These are phyloP conservation scores for Ladona fulva DNA, from an alignment of 1,140 invertebrate genomes.

Conservation along the genomic window DNA sequence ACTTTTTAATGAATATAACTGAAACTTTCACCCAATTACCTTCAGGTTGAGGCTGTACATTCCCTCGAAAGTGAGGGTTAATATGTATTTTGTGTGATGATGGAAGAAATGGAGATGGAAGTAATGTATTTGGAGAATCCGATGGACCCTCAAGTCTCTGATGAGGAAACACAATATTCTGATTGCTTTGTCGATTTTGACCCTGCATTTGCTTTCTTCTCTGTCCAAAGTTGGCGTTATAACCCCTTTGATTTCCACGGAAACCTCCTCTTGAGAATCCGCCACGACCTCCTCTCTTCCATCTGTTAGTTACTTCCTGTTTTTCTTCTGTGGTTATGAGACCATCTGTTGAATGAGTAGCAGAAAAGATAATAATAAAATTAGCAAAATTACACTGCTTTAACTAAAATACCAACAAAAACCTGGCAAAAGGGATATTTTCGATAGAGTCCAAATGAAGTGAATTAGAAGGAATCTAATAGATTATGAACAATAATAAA, in stretches of 20 bases:
- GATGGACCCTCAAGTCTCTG: constrained; percentile 21
- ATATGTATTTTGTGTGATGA: constrained; percentile 40
- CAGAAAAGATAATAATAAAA: background rate
- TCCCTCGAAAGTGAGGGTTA: constrained; percentile 40
- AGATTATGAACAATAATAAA: too few species aligned
- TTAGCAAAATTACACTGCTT: too few species aligned
- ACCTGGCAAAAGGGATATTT: too few species aligned
- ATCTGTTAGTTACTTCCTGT: background rate
- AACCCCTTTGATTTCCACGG: constrained; percentile 39
- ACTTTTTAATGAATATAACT: too few species aligned
- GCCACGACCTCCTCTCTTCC: constrained; percentile 41
- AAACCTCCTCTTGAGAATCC: constrained; percentile 39
- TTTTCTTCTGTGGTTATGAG: background rate
- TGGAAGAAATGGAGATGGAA: constrained; percentile 17
- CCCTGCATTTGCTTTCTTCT: constrained; percentile 31
- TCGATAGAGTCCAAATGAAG: too few species aligned
- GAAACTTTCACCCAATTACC: constrained; percentile 25
- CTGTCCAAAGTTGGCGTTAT: constrained; percentile 37
- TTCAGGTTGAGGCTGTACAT: constrained; percentile 31
- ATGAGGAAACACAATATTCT: constrained; percentile 27
- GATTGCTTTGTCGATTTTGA: constrained; percentile 26
- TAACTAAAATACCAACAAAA: too few species aligned
- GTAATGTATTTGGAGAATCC: constrained; percentile 5
- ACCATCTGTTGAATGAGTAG: background rate
- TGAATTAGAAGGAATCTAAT: too few species aligned